Base-by-base conservation (phyloP, 2,113 vertebrate species). In the Poeciliopsis prolifica region DNA sequence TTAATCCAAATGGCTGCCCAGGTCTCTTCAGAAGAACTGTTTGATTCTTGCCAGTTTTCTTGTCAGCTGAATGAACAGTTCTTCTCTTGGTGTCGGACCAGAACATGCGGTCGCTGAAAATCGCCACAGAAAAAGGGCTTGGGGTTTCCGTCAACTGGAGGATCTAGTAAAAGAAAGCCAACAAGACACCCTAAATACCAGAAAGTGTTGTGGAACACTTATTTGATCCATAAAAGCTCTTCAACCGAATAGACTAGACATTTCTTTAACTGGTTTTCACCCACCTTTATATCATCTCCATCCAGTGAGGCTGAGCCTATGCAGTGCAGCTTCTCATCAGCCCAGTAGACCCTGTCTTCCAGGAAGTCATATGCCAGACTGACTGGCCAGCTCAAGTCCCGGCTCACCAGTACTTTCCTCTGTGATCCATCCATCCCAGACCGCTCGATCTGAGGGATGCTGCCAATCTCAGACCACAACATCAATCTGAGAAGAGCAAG, bases 391-490 rank as follows among this genome's bases (percentile, higher is more conserved):
- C 94, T 95, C 72, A 98, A 85, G 7, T 93, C 92, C 29, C 80
- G 72, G 22, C 67, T 89, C 74, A 98, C 83, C 60, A 98, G 83
- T 42, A 95, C 82, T 0, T 86, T 95, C 77, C 90, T 89, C 65
- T 73, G 83, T 1, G 94, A 95, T 3, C 97, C 97, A 17, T 98
- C 97, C 97, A 98, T 98, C 26, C 93, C 89, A 1, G 96, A 93
- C 40, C 84, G 81, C 87, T 95, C 92, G 33, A 98, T 96, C 73
- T 94, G 94, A 62, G 97, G 93, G 1, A 91, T 79, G 64, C 80
- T 92, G 78, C 96, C 96, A 17, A 96, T 95, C 88, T 97, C 95
- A 0, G 96, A 96, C 97, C 97, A 98, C 73, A 97, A 95, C 95
- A 98, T 96, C 83, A 97, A 65, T 77, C 97, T 98, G 78, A 65